Base-by-base conservation (phyloP, 2,888 invertebrate genomes). In the Formica aserva region DNA sequence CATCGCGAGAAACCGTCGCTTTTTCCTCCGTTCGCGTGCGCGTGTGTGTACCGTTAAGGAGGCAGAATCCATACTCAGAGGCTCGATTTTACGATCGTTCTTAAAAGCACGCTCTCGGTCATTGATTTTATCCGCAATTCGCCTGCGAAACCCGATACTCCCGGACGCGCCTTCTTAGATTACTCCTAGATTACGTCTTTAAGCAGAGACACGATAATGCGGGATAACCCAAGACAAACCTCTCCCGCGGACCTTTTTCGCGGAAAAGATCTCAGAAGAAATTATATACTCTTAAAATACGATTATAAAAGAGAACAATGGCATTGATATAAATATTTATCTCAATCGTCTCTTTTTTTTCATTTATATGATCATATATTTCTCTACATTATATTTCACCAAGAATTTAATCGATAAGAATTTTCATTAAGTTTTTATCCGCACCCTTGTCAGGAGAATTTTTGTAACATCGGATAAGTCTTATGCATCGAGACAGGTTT, bases 41-140 rank as follows among this genome's bases (percentile, higher is more conserved):
- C 8, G 60, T 8, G n/a, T 48, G 5, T 52, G 6, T 48, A 60
- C 45, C 60, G 78, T 80, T 80, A 45, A 67, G 55, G 74, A 72
- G 41, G 22, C 60, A 60, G 38, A 60, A 67, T 60, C 52, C 60
- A 29, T 32, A 45, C 62, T 60, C 67, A 45, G 41, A 48, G 66
- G 57, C 69, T 86, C 60, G 78, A 86, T 85, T 86, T 82, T 78
- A 86, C 69, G 74, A 77, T 71, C 77, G 82, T 82, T 78, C 82
- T 55, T 74, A 85, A 85, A 82, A 82, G 29, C 65, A 48, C 48
- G 55, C 22, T 41, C 52, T 60, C 48, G 63, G 18, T 15, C 77
- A 82, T 86, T 85, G 82, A 81, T 85, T 85, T 86, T 85, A 77
- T 77, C 66, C 81, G 66, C 66, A 52, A 71, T 84, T 80, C 65